Conservation (phyloP, 2,797 vertebrate genomes). For the Peromyscus attwateri region DNA sequence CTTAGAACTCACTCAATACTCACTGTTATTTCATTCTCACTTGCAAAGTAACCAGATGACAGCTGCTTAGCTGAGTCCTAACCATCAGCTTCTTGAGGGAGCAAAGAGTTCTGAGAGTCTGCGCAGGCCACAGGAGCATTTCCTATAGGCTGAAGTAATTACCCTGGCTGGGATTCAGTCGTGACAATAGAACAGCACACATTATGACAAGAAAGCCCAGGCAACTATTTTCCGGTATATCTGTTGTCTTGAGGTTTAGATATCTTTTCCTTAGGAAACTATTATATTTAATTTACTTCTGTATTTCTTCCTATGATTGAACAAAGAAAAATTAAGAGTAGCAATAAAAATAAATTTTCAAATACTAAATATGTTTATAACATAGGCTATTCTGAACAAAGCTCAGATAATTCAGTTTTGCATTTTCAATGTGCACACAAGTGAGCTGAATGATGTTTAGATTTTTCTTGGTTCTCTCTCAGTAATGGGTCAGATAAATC, state of each 20-base stretch:
- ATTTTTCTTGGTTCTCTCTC: conserved; percentile 73
- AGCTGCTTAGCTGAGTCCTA: neutral
- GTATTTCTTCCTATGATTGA: conserved; percentile 61
- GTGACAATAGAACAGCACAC: neutral
- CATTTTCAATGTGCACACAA: conserved; percentile 69
- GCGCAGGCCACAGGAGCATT: neutral
- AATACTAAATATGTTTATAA: conserved; percentile 65
- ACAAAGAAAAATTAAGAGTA: conserved; percentile 73
- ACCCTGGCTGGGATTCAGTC: conserved; percentile 17
- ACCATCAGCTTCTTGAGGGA: neutral
- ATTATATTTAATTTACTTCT: conserved; percentile 55
- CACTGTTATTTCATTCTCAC: neutral
- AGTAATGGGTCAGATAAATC: conserved; percentile 81
- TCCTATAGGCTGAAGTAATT: neutral
- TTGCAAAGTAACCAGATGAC: neutral
- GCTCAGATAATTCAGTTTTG: conserved; percentile 71
- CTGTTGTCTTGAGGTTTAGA: conserved; percentile 16
- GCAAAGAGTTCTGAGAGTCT: neutral
- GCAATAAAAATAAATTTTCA: conserved; percentile 76
- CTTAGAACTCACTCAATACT: neutral
- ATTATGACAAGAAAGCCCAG: conserved; percentile 27
- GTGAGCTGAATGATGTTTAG: conserved; percentile 68
- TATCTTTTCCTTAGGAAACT: conserved; percentile 25
- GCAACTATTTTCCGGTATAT: conserved; percentile 25
- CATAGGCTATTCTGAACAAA: conserved; percentile 62